These are phyloP conservation scores for Osmerus eperlanus DNA, from an alignment of 2,113 vertebrate species.

Conservation along the genomic window DNA sequence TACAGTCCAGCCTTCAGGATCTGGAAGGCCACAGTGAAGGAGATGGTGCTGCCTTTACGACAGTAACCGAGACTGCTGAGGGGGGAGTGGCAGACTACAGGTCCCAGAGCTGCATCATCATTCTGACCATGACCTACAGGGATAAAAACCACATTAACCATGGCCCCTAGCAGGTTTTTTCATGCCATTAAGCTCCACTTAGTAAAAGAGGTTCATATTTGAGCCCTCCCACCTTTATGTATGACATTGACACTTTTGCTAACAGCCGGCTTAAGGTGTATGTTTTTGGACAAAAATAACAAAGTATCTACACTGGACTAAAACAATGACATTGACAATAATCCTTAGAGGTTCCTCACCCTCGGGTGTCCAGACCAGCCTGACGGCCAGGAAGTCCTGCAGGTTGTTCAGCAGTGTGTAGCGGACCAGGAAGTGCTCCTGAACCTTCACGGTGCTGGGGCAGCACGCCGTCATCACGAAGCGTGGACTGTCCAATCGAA, in stretches of 20 bases:
- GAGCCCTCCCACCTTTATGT: too few relatives aligned
- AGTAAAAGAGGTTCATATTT: too few relatives aligned
- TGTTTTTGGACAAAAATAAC: too few relatives aligned
- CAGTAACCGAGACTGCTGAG: constrained; percentile 84
- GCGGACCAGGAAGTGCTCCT: constrained; percentile 83
- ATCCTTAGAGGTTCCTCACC: constrained; percentile 47
- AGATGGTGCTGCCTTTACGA: constrained; percentile 83
- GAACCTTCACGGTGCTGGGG: constrained; percentile 78
- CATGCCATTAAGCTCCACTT: too few relatives aligned
- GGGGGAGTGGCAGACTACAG: constrained; percentile 70
- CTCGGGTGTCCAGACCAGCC: constrained; percentile 91
- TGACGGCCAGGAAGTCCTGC: constrained; percentile 91
- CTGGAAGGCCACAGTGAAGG: constrained; percentile 89
- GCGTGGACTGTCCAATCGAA: constrained; percentile 84
- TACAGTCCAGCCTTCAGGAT: constrained; percentile 84
- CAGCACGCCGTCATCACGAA: constrained; percentile 93
- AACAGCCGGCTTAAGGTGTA: neutral
- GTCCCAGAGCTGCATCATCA: constrained; percentile 56
- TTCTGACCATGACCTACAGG: constrained; percentile 56
- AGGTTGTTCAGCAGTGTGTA: constrained; percentile 92
- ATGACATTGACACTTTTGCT: neutral
- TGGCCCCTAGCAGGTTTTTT: too few relatives aligned
- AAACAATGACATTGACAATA: too few relatives aligned
- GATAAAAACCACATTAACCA: neutral
- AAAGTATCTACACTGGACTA: too few relatives aligned